Evolutionary conservation across 2,888 invertebrate species (phyloP).

Genomic region (Syrista parreyssii): DNA sequence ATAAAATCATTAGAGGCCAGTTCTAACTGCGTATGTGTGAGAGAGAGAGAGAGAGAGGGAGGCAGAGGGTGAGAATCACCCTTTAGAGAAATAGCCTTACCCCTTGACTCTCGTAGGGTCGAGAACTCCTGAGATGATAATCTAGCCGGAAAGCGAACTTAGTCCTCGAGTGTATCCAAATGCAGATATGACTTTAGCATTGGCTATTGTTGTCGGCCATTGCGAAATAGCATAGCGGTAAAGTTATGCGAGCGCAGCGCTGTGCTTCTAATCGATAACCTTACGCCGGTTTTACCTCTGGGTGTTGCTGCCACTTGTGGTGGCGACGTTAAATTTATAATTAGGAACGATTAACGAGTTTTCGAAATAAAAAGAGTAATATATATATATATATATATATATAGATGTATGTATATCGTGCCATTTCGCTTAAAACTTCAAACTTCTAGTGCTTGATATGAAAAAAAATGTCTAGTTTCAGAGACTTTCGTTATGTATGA

Average conservation of each 20-base stretch:
- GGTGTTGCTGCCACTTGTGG: neutral
- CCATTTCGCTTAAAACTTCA: neutral
- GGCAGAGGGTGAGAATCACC: neutral
- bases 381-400: neutral
- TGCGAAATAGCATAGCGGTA: neutral
- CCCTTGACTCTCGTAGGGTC: neutral
- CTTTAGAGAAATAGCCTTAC: neutral
- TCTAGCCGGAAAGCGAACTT: neutral
- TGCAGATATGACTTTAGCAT: neutral
- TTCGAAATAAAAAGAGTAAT: neutral
- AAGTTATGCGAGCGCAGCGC: neutral
- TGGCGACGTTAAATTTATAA: neutral
- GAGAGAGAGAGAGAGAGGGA: too few species aligned
- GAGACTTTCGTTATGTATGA: neutral
- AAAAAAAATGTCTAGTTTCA: neutral
- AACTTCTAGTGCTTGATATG: neutral
- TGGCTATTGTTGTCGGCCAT: neutral
- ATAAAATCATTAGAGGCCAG: slow-evolving; percentile 29
- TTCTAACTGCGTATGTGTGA: neutral
- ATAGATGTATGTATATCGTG: neutral
- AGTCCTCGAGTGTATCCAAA: neutral
- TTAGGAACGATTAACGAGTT: neutral
- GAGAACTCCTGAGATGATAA: neutral
- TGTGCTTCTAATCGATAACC: neutral
- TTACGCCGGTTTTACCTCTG: neutral